Percentiles rank a stretch among this genome's conserved stretches.
These are phyloP conservation scores for Furcifer pardalis DNA, from an alignment of 2,797 vertebrate genomes.

Conservation along the genomic window DNA sequence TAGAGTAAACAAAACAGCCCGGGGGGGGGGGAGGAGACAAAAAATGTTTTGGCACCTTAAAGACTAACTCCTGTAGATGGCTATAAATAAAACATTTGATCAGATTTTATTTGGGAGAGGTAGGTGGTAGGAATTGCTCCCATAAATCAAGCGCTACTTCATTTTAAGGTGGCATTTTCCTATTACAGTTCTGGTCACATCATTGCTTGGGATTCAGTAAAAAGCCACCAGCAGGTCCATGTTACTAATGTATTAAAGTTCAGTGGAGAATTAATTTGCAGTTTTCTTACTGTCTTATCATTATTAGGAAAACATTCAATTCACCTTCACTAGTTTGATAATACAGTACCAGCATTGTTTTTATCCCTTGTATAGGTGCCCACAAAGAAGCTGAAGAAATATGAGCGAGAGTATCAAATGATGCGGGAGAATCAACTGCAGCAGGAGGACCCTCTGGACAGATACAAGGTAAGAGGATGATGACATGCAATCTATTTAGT, in stretches of 20 bases:
- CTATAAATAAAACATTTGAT: neutral
- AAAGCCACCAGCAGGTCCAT: neutral
- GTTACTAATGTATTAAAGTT: conserved; percentile 4
- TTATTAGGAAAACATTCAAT: conserved; percentile 29
- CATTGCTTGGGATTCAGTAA: neutral
- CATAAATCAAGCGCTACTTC: too few species aligned
- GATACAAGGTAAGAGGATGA: conserved; percentile 87
- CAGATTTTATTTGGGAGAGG: neutral
- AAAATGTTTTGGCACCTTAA: too few species aligned
- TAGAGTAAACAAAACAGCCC: too few species aligned
- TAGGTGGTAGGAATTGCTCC: too few species aligned
- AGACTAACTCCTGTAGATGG: too few species aligned
- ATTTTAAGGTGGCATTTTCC: neutral
- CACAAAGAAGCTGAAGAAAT: conserved; percentile 98
- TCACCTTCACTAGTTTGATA: neutral
- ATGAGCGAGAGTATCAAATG: conserved; percentile 96
- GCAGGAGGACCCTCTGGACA: conserved; percentile 96
- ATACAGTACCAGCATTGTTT: conserved; percentile 32
- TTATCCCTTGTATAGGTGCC: conserved; percentile 83
- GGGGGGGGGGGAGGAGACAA: too few species aligned
- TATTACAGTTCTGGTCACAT: neutral
- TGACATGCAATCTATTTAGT: accelerated
- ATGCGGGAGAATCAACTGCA: conserved; percentile 94
- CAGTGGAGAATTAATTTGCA: conserved; percentile 32
- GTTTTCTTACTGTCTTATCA: conserved; percentile 31